Evolutionary conservation across 1,140 invertebrate species (phyloP), one percentile per base, ranked within the genome.

Genomic region (Atopsyche davidsoni): DNA sequence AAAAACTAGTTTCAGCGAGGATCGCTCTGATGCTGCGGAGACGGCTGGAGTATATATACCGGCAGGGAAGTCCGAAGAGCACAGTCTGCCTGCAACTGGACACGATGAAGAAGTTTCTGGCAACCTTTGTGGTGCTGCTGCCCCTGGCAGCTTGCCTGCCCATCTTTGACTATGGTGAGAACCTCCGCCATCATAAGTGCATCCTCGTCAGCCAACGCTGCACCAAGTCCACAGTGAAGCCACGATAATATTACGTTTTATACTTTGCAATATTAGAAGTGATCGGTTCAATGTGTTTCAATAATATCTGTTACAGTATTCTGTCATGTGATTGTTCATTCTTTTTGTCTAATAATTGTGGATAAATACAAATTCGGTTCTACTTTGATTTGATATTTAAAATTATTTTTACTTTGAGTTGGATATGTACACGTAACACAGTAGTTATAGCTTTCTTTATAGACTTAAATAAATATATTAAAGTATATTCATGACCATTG

Each of bases 1-100:
- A 55, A 55, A 55, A 55, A 55, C 48, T 49, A 17, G 53, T 55
- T 55, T 51, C 16, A 42, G 34, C 25, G 52, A 32, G 40, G 42
- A 38, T 46, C 21, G 44, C 39, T 40, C 23, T 17, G 42, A 35
- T 28, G 22, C 25, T 7, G 9, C 13, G n/a, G 11, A 10, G 39
- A 32, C 25, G 36, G 31, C 43, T 16, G 21, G 9, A 22, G 10
- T 45, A 41, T 32, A 17, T 36, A 16, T 18, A n/a, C n/a, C n/a
- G n/a, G n/a, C 10, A 14, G 21, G 35, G 35, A 38, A 18, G 35
- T 10, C 21, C 4, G 35, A 38, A 38, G 35, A 4, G 16, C 16
- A 16, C 11, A 19, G 10, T 28, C 7, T 7, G 7, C 16, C 16
- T 42, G 24, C 21, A 22, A 22, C 36, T 34, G 35, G 14, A 34